A percentile compares a stretch with the other conserved stretches of the same genome.
These are phyloP conservation scores for Silurus glanis DNA, from an alignment of 2,113 vertebrate genomes.

Conservation along the genomic window DNA sequence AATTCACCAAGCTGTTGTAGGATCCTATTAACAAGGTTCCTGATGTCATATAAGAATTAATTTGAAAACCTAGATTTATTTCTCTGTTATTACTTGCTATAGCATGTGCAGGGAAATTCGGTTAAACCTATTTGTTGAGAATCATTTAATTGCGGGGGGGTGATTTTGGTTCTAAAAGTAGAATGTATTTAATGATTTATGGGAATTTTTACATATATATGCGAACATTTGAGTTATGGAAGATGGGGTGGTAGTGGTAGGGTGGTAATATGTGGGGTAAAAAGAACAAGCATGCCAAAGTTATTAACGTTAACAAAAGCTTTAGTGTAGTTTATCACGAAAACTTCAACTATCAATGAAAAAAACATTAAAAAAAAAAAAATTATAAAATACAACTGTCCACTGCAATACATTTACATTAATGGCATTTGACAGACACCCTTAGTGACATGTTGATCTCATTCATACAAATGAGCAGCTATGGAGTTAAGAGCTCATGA, in stretches of 20 bases:
- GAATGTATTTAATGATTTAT: neutral
- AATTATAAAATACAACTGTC: too few relatives aligned
- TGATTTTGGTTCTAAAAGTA: neutral
- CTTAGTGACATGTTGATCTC: too few relatives aligned
- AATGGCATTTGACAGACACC: too few relatives aligned
- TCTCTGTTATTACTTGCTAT: slow-evolving; percentile 1
- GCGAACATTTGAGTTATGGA: neutral
- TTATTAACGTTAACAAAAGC: too few relatives aligned
- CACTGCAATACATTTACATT: too few relatives aligned
- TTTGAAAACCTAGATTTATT: slow-evolving; percentile 2
- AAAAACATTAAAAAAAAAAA: too few relatives aligned
- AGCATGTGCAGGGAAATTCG: neutral
- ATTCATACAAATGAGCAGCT: too few relatives aligned
- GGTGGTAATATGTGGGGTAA: neutral
- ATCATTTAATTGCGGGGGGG: neutral
- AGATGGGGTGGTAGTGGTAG: neutral
- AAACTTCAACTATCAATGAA: too few relatives aligned
- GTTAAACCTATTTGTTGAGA: neutral
- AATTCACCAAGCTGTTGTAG: slow-evolving; percentile 35
- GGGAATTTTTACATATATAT: neutral
- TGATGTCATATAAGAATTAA: neutral
- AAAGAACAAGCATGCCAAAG: neutral
- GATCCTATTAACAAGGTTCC: slow-evolving; percentile 26
- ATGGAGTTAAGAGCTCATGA: too few relatives aligned
- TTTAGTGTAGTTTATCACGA: too few relatives aligned